Evolutionary conservation across 2,797 vertebrate species (phyloP).

Genomic region (Calcarius lapponicus): DNA sequence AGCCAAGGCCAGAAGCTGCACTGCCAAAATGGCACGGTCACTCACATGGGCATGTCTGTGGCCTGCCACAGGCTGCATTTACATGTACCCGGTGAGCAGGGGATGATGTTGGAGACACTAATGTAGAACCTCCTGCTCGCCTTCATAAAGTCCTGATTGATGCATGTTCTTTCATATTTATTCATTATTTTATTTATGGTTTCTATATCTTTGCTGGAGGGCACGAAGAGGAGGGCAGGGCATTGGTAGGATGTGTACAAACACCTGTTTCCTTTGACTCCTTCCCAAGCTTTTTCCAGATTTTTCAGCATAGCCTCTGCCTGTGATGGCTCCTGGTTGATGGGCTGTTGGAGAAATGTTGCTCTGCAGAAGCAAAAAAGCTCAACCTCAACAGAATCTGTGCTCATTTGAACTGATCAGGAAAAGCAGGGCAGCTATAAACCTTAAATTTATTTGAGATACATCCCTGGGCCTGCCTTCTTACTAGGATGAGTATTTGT

Average conservation of each 20-base stretch:
- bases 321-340: background rate
- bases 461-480: background rate
- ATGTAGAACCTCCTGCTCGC: background rate
- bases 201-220: background rate
- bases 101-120: background rate
- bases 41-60: rapidly evolving
- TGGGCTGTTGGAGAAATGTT: background rate
- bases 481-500: rapidly evolving
- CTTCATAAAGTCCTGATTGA: background rate
- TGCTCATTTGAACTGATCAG: background rate
- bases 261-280: background rate
- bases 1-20: background rate
- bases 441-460: background rate
- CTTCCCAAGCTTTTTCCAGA: background rate
- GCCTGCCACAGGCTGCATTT: background rate
- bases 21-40: background rate
- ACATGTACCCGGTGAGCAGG: background rate
- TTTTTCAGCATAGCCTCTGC: background rate
- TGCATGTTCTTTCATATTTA: background rate
- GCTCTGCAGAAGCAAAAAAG: background rate
- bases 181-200: background rate
- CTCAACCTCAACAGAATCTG: background rate
- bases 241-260: rapidly evolving
- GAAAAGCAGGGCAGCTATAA: background rate
- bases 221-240: background rate